These are phyloP conservation scores for Phrynosoma blainvillii DNA, from an alignment of 2,113 vertebrate species.

Conservation along the genomic window DNA sequence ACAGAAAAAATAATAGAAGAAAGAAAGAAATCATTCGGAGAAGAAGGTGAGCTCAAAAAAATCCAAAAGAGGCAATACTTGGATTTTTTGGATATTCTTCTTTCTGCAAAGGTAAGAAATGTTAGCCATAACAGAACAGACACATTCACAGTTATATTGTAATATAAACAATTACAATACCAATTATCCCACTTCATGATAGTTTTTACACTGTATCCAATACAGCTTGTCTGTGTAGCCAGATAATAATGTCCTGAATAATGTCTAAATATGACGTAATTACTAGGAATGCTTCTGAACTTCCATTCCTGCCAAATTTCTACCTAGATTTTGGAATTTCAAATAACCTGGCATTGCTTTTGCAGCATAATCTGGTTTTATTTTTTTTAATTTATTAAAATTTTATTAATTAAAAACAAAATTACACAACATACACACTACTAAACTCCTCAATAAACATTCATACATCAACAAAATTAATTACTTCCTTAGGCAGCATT, in stretches of 20 bases:
- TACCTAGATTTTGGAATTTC: not conserved
- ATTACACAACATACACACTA: too few species aligned
- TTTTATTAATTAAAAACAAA: too few species aligned
- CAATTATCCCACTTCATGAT: not conserved
- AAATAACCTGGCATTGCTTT: not conserved
- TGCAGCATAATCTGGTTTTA: not conserved
- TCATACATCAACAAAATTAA: too few species aligned
- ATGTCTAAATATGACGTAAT: too few species aligned
- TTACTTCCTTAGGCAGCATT: too few species aligned
- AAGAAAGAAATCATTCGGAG: conserved; percentile 74
- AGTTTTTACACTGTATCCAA: not conserved
- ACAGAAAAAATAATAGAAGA: conserved; percentile 72
- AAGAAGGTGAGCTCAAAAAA: conserved; percentile 65
- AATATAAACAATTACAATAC: not conserved
- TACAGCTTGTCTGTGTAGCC: too few species aligned
- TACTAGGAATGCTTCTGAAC: too few species aligned
- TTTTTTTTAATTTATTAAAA: too few species aligned
- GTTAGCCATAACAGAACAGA: not conserved
- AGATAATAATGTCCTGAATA: too few species aligned
- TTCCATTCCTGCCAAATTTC: not conserved
- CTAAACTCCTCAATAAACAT: too few species aligned
- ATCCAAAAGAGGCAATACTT: conserved; percentile 70
- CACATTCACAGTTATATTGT: not conserved
- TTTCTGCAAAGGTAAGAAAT: conserved; percentile 77
- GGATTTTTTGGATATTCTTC: conserved; percentile 87